These are phyloP conservation scores for Lepidurus arcticus DNA, from an alignment of 1,140 invertebrate species.

Conservation along the genomic window DNA sequence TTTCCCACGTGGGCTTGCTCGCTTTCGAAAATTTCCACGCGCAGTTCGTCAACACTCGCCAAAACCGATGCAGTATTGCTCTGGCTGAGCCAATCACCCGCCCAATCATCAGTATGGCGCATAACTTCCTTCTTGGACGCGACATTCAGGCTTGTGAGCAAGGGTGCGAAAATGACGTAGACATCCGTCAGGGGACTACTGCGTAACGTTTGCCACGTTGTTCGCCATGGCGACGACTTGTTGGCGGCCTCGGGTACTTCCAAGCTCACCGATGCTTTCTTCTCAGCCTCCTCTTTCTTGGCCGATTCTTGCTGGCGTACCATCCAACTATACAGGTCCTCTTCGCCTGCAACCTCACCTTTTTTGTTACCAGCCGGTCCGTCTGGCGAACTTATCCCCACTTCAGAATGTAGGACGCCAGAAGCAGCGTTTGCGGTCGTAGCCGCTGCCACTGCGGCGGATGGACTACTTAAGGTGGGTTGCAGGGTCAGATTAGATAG, in stretches of 20 bases:
- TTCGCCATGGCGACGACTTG: neutral
- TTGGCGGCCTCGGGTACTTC: slow-evolving; percentile 27
- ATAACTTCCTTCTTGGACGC: neutral
- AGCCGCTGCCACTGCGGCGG: neutral
- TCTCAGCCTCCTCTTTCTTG: neutral
- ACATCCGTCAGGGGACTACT: slow-evolving; percentile 62
- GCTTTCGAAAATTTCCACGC: slow-evolving; percentile 34
- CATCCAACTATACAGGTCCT: slow-evolving; percentile 93
- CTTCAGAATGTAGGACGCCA: slow-evolving; percentile 37
- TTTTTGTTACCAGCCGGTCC: slow-evolving; percentile 23
- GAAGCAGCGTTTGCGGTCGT: neutral
- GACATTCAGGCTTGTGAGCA: slow-evolving; percentile 64
- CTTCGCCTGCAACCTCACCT: slow-evolving; percentile 42
- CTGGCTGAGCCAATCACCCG: slow-evolving; percentile 13
- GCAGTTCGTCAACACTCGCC: slow-evolving; percentile 31
- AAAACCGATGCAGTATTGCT: slow-evolving; percentile 30
- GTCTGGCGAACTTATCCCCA: slow-evolving; percentile 30
- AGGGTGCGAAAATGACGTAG: slow-evolving; percentile 85
- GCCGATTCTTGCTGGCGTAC: slow-evolving; percentile 72
- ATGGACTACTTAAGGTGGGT: neutral
- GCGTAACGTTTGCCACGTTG: slow-evolving; percentile 17
- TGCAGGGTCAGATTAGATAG: neutral
- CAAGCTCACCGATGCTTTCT: neutral
- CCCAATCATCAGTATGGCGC: neutral
- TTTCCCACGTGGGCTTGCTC: slow-evolving; percentile 23